Evolutionary conservation across 2,113 vertebrate species (phyloP), one percentile per base, ranked within the genome.

Genomic region (Zeus faber): DNA sequence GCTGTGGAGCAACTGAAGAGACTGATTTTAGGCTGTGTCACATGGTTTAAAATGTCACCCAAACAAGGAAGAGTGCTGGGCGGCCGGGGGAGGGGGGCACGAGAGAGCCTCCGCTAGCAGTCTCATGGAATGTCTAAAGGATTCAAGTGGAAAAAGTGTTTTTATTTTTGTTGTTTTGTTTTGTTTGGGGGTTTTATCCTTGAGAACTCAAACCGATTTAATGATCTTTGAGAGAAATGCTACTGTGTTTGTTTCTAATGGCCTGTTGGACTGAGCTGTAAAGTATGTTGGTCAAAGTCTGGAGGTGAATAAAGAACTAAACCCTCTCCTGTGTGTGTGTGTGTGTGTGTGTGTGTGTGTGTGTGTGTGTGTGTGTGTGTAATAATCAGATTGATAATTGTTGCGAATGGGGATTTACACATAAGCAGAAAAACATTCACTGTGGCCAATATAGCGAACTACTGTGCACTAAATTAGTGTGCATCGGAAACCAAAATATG

Each of bases 1-100:
- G 76, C 86, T 79, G 80, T 73, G 87, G 86, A 84, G 72, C 74
- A 61, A 67, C n/a, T 79, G 80, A 87, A 53, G 74, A 76, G 75
- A 62, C 74, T 70, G 65, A 67, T 58, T 17, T 47, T 77, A 74
- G 65, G 62, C 58, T 60, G 76, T 58, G 65, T 81, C 77, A 79
- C 67, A 74, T 62, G 65, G 74, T 62, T 74, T 60, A 58, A 62
- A 74, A 58, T 59, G 70, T 72, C 74, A 67, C 69, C 66, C 65
- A 69, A 75, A 53, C 67, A 65, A 41, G 54, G 57, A 76, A 49
- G 72, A 62, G 48, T 59, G 49, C 47, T 17, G 39, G 49, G 57
- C 54, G 49, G n/a, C n/a, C n/a, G n/a, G n/a, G n/a, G n/a, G n/a
- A n/a, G n/a, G n/a, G n/a, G n/a, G n/a, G n/a, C n/a, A n/a, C n/a